Evolutionary conservation across 2,113 vertebrate species (phyloP), one percentile per base, ranked within the genome.

Genomic region (Psophia crepitans): DNA sequence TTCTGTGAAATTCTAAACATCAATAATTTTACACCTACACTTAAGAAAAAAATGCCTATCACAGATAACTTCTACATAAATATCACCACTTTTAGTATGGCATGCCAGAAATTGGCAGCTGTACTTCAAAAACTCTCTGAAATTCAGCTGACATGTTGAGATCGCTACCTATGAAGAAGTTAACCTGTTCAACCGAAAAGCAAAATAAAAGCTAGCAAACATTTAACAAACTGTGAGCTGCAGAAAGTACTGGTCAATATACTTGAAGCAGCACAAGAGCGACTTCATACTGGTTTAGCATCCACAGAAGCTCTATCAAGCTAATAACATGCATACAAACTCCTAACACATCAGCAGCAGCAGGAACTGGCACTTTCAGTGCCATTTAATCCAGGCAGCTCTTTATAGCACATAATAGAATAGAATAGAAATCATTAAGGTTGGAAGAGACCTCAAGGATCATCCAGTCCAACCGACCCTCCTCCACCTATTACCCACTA

Each of bases 31-130:
- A 64, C 17, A 75, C 17, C 10, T 33, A 48, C 48, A 60, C 30
- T 76, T 68, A 8, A 30, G 30, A 53, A 58, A 79, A 77, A 54
- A 53, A 10, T 1, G 3, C 2, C 0, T 60, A 22, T 10, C 4
- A 18, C 6, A 5, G 54, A 30, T 91, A 81, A 61, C 24, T 39
- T 92, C 12, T 56, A 20, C 4, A 5, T 19, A n/a, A n/a, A n/a
- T n/a, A n/a, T n/a, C n/a, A n/a, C n/a, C n/a, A n/a, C n/a, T n/a
- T n/a, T n/a, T n/a, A n/a, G n/a, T n/a, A n/a, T 3, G 6, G 33
- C 19, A 19, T 22, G 35, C 43, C 51, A 75, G 53, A 54, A 89
- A 79, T 64, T 12, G 82, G 46, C 43, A 91, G 69, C 56, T 87
- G 46, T 46, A 54, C 39, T 79, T 73, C 48, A 66, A 81, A 84